phyloP scores from a whole-genome alignment of 30 jellyfish, hydroid and myxozoan species.

The Hydractinia echinata region DNA sequence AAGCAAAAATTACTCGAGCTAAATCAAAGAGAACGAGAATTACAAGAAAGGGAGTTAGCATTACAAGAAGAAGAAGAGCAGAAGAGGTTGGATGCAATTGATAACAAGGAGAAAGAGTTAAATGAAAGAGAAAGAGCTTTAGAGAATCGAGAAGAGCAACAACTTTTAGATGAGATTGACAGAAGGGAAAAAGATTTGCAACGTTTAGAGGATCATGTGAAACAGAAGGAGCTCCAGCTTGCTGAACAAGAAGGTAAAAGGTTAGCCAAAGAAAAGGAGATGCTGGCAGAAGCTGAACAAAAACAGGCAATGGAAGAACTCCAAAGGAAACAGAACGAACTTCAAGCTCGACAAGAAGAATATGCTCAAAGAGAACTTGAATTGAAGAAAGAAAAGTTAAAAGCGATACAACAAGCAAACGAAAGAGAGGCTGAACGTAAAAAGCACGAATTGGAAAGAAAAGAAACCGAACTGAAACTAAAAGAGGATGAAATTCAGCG shows the following conservation, averaged over 20 bases:
- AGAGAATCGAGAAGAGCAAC: conserved; percentile 27
- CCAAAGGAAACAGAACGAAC: conserved; percentile 28
- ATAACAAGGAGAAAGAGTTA: conserved; percentile 22
- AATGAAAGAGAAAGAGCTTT: conserved; percentile 27
- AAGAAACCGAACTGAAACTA: conserved; percentile 13
- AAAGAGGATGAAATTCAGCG: conserved; percentile 36
- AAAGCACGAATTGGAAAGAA: not conserved
- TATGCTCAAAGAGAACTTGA: conserved; percentile 28
- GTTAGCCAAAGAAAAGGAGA: conserved; percentile 27
- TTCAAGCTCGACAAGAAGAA: conserved; percentile 24
- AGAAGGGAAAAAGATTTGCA: conserved; percentile 35
- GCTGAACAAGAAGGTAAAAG: conserved; percentile 19
- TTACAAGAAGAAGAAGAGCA: conserved; percentile 21
- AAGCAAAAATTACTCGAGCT: conserved; percentile 12
- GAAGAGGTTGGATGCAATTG: conserved; percentile 5
- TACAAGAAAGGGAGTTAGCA: conserved; percentile 11
- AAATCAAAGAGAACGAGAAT: conserved; percentile 5
- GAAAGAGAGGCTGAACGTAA: conserved; percentile 21
- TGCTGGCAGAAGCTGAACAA: conserved; percentile 14
- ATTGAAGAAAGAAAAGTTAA: conserved; percentile 33
- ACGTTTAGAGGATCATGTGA: conserved; percentile 21
- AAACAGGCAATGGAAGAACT: conserved; percentile 14
- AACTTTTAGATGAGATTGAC: conserved; percentile 25
- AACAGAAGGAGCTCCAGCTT: conserved; percentile 15
- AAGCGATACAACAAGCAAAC: conserved; percentile 24